These are phyloP conservation scores for Colistium nudipinnis DNA, from an alignment of 2,113 vertebrate species.

Conservation along the genomic window DNA sequence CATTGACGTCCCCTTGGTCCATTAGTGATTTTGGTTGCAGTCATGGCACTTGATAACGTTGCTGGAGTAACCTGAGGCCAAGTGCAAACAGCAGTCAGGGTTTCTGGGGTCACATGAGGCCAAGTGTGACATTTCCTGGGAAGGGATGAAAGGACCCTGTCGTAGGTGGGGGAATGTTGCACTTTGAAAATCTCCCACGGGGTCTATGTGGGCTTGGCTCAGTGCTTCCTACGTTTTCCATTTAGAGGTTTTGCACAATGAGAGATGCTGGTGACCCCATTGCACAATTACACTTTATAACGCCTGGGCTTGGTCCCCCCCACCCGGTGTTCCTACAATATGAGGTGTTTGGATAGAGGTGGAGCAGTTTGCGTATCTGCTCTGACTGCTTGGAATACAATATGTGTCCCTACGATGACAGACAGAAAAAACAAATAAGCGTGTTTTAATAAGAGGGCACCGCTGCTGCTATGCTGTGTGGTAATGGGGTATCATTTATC, in stretches of 20 bases:
- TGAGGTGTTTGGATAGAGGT: not conserved
- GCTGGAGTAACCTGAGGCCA: not conserved
- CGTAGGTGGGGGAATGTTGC: not conserved
- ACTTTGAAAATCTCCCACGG: not conserved
- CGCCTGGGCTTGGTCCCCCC: not conserved
- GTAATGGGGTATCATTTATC: slow-evolving; percentile 63
- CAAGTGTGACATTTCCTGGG: not conserved
- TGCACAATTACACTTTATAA: too few species aligned
- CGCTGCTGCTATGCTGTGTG: slow-evolving; percentile 32
- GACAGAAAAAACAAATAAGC: slow-evolving; percentile 31
- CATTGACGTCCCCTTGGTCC: not conserved
- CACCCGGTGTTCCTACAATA: not conserved
- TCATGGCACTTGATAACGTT: not conserved
- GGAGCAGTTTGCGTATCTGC: not conserved
- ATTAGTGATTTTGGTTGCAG: not conserved
- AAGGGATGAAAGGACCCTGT: not conserved
- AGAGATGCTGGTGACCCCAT: not conserved
- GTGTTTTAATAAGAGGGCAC: slow-evolving; percentile 56
- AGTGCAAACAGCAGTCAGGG: not conserved
- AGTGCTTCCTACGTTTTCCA: too few species aligned
- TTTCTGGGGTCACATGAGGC: not conserved
- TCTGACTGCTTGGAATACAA: not conserved
- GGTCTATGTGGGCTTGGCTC: too few species aligned
- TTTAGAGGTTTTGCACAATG: too few species aligned
- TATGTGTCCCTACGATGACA: not conserved